Base-by-base conservation (phyloP, 2,113 vertebrate genomes). In the Paradoxurus hermaphroditus region DNA sequence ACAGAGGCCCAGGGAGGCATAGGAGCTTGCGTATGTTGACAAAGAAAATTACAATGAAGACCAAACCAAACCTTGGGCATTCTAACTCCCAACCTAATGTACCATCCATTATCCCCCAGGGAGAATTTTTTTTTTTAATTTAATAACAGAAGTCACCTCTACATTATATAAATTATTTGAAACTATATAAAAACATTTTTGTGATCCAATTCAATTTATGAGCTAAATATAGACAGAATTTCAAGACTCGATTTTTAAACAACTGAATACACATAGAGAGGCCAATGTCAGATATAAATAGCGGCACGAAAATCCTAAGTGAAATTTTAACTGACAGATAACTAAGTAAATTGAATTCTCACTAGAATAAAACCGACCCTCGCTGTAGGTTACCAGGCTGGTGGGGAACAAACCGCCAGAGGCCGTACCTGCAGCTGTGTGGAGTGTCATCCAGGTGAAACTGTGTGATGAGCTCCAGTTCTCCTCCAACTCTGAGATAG, bases 191-290 rank as follows among this genome's bases (percentile, higher is more conserved):
- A 94, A 82, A 25, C 10, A 96, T 63, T 36, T 53, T 83, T 79
- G 29, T 91, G 79, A 91, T 49, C 56, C 41, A 84, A 46, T 65
- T 79, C 39, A 83, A 91, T 25, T 73, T 73, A 44, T 39, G 27
- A 91, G 4, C 13, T 91, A 91, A 68, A 77, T 86, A 75, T n/a
- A 97, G 31, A 84, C 31, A 90, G 25, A 91, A 51, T 70, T 88
- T n/a, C 16, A 95, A 94, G 82, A 91, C 56, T 75, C 82, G 36
- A 83, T 44, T 94, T 95, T 92, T 49, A 68, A 94, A 86, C 3
- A 75, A 59, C 29, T 41, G 56, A 23, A 59, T 59, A 51, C 94
- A 96, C 86, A 89, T n/a, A 84, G 49, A 72, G 29, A 91, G 49
- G 39, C 39, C 34, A 73, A 75, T 85, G 56, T 29, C 51, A 72